Percentiles rank a stretch among this genome's conserved stretches.
Conservation (phyloP, 2,797 vertebrate genomes). For the Pangasius mekongensis region DNA sequence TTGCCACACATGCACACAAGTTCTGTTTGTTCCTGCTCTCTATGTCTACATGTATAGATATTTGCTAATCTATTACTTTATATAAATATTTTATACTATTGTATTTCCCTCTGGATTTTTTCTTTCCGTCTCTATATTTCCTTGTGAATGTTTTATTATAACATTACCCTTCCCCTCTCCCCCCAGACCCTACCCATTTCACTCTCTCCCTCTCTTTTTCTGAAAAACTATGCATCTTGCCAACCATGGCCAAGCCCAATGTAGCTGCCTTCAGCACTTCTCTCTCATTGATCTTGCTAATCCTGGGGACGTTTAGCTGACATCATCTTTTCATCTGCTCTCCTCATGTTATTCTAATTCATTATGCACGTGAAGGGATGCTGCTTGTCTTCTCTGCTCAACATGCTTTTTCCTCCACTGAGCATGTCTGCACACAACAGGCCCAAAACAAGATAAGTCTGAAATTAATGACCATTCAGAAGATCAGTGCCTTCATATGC, state of each 20-base stretch:
- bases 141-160: not conserved
- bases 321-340: slow-evolving; percentile 70
- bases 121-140: not conserved
- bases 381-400: slow-evolving; percentile 42
- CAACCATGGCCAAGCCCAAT: slow-evolving; percentile 50
- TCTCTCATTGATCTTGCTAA: slow-evolving; percentile 71
- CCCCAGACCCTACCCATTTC: not conserved
- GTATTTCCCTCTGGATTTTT: not conserved
- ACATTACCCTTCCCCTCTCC: not conserved
- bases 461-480: slow-evolving; percentile 49
- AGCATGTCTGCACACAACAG: slow-evolving; percentile 58
- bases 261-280: slow-evolving; percentile 72
- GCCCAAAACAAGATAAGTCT: slow-evolving; percentile 58
- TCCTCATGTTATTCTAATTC: slow-evolving; percentile 64
- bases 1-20: not conserved
- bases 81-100: slow-evolving; percentile 23
- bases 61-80: slow-evolving; percentile 8
- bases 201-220: slow-evolving; percentile 24
- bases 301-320: slow-evolving; percentile 71
- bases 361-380: slow-evolving; percentile 64
- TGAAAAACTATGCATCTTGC: slow-evolving; percentile 36
- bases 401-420: slow-evolving; percentile 54
- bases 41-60: not conserved
- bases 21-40: slow-evolving; percentile 9
- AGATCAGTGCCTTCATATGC: slow-evolving; percentile 41